A percentile compares a stretch with the other conserved stretches of the same genome.
phyloP scores from a whole-genome alignment of 2,888 invertebrate genomes.

The Drosophila algonquin region DNA sequence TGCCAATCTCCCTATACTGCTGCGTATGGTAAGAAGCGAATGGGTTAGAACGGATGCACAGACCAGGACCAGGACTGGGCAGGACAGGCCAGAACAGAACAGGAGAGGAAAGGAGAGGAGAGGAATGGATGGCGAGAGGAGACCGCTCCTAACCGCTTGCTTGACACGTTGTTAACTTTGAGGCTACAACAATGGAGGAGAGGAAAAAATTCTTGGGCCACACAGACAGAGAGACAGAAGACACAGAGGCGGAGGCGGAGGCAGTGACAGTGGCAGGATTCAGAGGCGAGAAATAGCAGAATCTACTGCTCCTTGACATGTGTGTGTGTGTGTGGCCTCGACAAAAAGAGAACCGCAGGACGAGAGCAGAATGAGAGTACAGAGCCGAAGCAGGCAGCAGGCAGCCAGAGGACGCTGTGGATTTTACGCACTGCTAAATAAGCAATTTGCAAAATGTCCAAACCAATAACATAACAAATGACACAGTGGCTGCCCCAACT shows the following conservation, averaged over 20 bases:
- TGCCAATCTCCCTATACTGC: not conserved
- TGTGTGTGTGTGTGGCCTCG: constrained; percentile 46
- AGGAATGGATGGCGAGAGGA: constrained; percentile 4
- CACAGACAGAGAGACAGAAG: constrained; percentile 2
- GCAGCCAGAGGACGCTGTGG: constrained; percentile 53
- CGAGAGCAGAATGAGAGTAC: not conserved
- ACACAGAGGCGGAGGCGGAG: constrained; percentile 12
- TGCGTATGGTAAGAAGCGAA: not conserved
- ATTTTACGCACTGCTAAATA: constrained; percentile 83
- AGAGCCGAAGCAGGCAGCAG: constrained; percentile 7
- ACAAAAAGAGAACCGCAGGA: constrained; percentile 43
- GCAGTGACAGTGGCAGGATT: constrained; percentile 13
- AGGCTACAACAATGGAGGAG: constrained; percentile 34
- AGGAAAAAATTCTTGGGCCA: constrained; percentile 24
- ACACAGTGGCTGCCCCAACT: constrained; percentile 67
- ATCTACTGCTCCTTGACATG: constrained; percentile 45
- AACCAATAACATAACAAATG: constrained; percentile 82
- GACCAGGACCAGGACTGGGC: not conserved
- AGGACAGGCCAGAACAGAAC: not conserved
- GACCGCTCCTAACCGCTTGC: constrained; percentile 57
- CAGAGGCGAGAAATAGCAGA: constrained; percentile 39
- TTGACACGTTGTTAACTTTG: constrained; percentile 62
- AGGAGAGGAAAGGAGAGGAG: constrained; percentile 5
- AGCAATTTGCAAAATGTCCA: constrained; percentile 83
- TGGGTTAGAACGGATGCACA: not conserved